These are phyloP conservation scores for Rhyacichthys aspro DNA, from an alignment of 2,797 vertebrate species.

Conservation along the genomic window DNA sequence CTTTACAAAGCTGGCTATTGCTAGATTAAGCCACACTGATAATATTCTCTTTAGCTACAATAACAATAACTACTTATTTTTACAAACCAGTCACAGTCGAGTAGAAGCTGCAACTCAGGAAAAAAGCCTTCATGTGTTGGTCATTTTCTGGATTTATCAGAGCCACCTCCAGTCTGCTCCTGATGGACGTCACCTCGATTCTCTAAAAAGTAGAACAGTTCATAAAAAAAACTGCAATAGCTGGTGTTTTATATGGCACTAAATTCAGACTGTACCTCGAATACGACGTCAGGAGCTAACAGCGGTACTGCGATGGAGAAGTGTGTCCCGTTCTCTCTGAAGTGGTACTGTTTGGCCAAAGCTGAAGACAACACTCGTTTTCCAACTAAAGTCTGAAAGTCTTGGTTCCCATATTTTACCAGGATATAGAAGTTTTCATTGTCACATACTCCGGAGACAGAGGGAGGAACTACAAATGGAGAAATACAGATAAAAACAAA, in stretches of 20 bases:
- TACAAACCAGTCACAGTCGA: constrained; percentile 61
- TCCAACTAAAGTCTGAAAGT: constrained; percentile 63
- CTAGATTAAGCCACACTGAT: too few relatives aligned
- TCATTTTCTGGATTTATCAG: constrained; percentile 46
- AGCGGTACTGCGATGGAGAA: constrained; percentile 63
- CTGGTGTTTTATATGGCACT: too few relatives aligned
- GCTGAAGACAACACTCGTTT: constrained; percentile 26
- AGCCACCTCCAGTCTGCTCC: constrained; percentile 55
- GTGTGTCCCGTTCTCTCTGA: constrained; percentile 61
- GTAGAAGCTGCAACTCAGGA: constrained; percentile 63
- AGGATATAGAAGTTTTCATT: constrained; percentile 59
- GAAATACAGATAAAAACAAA: not conserved
- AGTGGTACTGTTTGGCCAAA: constrained; percentile 55
- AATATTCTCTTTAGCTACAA: too few relatives aligned
- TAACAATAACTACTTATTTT: too few relatives aligned
- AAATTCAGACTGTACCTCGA: constrained; percentile 48
- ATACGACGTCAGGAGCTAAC: constrained; percentile 29
- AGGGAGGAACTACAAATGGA: constrained; percentile 50
- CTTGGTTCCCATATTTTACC: constrained; percentile 55
- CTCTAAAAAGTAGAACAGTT: constrained; percentile 39
- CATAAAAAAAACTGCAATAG: too few relatives aligned
- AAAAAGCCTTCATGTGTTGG: constrained; percentile 46
- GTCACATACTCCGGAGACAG: constrained; percentile 61
- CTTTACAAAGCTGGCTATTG: too few relatives aligned
- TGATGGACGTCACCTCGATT: constrained; percentile 43